phyloP scores from a whole-genome alignment of 2,113 vertebrate species.

The Oreochromis tanganicae region DNA sequence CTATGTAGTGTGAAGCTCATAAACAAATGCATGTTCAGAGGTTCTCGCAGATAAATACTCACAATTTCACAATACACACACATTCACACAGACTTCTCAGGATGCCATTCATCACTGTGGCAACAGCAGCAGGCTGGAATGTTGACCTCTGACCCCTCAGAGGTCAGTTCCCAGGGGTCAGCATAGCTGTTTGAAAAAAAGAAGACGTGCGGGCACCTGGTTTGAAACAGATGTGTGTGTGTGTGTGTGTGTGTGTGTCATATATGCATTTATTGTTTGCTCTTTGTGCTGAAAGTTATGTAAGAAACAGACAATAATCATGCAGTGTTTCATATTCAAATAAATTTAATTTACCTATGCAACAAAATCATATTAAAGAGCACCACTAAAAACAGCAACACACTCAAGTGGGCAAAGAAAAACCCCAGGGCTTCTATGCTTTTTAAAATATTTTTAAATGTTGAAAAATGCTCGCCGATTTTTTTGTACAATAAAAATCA shows the following conservation, averaged over 20 bases:
- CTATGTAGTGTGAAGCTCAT: neutral
- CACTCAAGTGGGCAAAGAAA: neutral
- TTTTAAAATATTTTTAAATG: neutral
- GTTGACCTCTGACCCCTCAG: slow-evolving; percentile 66
- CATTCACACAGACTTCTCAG: slow-evolving; percentile 31
- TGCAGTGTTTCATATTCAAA: neutral
- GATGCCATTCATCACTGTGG: slow-evolving; percentile 63
- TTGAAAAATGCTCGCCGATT: neutral
- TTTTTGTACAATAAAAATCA: neutral
- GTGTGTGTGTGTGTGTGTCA: neutral
- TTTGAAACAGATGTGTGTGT: slow-evolving; percentile 29
- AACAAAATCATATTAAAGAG: neutral
- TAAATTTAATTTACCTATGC: neutral
- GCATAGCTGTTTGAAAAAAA: slow-evolving; percentile 58
- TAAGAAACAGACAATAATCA: neutral
- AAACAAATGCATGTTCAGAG: neutral
- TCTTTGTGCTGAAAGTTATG: neutral
- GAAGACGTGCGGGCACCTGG: slow-evolving; percentile 61
- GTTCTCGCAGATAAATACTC: neutral
- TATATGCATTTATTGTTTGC: neutral
- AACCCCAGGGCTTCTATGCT: neutral
- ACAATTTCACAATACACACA: neutral
- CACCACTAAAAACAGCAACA: neutral
- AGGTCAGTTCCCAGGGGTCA: slow-evolving; percentile 58
- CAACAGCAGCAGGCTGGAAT: slow-evolving; percentile 64